These are phyloP conservation scores for Nudaria mundana DNA, from an alignment of 2,888 invertebrate genomes.

Conservation along the genomic window DNA sequence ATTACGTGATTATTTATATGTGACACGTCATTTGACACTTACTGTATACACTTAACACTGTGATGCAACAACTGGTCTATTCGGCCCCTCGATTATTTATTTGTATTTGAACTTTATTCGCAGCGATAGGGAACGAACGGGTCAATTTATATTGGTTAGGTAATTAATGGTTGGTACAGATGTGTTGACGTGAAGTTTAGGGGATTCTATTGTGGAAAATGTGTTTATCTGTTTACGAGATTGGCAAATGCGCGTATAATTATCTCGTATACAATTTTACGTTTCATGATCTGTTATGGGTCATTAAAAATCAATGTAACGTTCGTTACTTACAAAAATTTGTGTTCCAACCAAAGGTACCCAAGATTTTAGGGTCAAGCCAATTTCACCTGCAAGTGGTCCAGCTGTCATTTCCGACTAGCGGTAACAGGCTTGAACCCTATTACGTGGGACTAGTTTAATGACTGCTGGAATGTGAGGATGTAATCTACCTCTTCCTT, in stretches of 20 bases:
- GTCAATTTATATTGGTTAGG: constrained; percentile 30
- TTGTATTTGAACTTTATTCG: constrained; percentile 3
- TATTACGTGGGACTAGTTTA: no score
- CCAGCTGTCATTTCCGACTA: no score
- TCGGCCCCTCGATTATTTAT: constrained; percentile 24
- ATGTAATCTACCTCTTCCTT: no score
- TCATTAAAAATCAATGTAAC: no score
- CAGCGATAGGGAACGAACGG: constrained; percentile 12
- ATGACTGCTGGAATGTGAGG: no score
- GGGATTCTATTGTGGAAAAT: constrained; percentile 44
- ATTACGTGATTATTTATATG: constrained; percentile 76
- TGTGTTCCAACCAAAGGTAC: no score
- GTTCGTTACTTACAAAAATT: no score
- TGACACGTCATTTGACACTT: constrained; percentile 49
- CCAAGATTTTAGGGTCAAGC: no score
- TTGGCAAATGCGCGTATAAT: constrained; percentile 64
- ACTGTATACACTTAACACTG: constrained; percentile 40
- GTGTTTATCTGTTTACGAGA: constrained; percentile 49
- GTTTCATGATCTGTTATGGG: no score
- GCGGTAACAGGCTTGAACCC: no score
- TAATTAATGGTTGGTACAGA: constrained; percentile 38
- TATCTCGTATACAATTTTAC: constrained; percentile 11
- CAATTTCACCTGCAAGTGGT: no score
- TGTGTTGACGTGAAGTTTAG: constrained; percentile 47
- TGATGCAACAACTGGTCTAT: constrained; percentile 22